Evolutionary conservation across 2,113 vertebrate species (phyloP).

Genomic region (Rissa tridactyla): DNA sequence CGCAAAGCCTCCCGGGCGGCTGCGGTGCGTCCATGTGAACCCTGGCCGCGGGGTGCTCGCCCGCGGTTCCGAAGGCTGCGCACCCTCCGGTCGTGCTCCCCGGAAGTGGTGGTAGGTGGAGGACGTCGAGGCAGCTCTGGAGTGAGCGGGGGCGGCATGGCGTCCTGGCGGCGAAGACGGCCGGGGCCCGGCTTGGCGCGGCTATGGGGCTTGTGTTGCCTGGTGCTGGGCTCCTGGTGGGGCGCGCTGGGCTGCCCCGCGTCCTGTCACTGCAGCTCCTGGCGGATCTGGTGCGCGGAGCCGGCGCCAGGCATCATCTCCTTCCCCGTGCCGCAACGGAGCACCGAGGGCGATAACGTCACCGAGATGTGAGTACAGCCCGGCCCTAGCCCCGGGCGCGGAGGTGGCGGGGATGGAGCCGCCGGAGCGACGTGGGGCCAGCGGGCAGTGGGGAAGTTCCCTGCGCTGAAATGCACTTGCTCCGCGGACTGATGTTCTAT

Average conservation of each 20-base stretch:
- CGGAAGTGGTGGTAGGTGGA: background rate
- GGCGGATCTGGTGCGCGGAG: slow-evolving; percentile 83
- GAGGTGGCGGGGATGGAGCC: background rate
- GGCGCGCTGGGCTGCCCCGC: slow-evolving; percentile 76
- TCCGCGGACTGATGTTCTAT: slow-evolving; percentile 45
- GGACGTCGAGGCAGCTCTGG: background rate
- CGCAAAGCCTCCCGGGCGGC: background rate
- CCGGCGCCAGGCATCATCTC: slow-evolving; percentile 74
- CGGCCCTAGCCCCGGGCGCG: background rate
- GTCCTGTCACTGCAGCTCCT: slow-evolving; percentile 81
- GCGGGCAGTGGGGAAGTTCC: slow-evolving; percentile 13
- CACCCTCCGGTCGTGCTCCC: background rate
- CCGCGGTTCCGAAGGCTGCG: background rate
- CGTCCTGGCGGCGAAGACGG: slow-evolving; percentile 72
- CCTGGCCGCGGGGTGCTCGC: background rate
- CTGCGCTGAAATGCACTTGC: slow-evolving; percentile 60
- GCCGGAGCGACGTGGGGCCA: background rate
- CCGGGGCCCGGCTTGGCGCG: slow-evolving; percentile 71
- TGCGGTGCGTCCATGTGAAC: background rate
- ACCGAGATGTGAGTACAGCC: slow-evolving; percentile 88
- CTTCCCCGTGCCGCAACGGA: slow-evolving; percentile 81
- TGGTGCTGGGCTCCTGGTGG: slow-evolving; percentile 74
- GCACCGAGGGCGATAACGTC: slow-evolving; percentile 85
- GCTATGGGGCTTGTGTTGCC: slow-evolving; percentile 77
- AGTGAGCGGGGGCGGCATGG: background rate